These are phyloP conservation scores for Rhinolophus sinicus DNA, from an alignment of 2,113 vertebrate species.

Conservation along the genomic window DNA sequence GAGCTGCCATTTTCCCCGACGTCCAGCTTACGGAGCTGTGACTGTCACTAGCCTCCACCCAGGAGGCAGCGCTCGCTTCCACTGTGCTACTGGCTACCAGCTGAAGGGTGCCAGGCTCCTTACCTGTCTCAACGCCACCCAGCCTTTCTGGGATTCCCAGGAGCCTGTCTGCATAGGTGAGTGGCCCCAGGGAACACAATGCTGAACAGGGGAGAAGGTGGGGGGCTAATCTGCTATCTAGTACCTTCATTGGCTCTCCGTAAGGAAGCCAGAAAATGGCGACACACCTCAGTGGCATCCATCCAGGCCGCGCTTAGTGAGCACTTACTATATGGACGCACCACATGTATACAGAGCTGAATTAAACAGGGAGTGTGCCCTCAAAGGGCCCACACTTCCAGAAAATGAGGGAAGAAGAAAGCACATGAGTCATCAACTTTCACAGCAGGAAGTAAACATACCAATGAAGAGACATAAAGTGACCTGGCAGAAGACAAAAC, in stretches of 20 bases:
- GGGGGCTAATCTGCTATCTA: neutral
- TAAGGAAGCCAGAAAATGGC: slow-evolving; percentile 37
- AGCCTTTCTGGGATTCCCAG: slow-evolving; percentile 92
- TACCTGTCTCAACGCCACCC: slow-evolving; percentile 93
- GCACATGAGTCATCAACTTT: neutral
- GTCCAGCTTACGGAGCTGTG: slow-evolving; percentile 91
- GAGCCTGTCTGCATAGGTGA: slow-evolving; percentile 92
- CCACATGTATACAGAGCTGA: neutral
- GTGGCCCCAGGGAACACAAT: fast-evolving
- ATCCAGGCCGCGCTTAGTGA: neutral
- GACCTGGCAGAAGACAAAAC: neutral
- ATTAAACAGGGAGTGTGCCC: neutral
- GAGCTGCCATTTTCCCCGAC: slow-evolving; percentile 92
- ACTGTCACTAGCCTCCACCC: slow-evolving; percentile 95
- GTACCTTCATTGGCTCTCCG: neutral
- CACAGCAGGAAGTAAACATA: slow-evolving; percentile 6
- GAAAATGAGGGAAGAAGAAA: neutral
- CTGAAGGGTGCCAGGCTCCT: slow-evolving; percentile 89
- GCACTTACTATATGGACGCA: neutral
- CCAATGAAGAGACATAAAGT: neutral
- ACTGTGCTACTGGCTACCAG: slow-evolving; percentile 92
- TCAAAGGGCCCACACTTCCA: neutral
- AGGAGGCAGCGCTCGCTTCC: slow-evolving; percentile 92
- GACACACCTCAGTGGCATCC: neutral
- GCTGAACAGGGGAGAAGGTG: fast-evolving